phyloP scores from a whole-genome alignment of 2,797 vertebrate species.

The Spondyliosoma cantharus region DNA sequence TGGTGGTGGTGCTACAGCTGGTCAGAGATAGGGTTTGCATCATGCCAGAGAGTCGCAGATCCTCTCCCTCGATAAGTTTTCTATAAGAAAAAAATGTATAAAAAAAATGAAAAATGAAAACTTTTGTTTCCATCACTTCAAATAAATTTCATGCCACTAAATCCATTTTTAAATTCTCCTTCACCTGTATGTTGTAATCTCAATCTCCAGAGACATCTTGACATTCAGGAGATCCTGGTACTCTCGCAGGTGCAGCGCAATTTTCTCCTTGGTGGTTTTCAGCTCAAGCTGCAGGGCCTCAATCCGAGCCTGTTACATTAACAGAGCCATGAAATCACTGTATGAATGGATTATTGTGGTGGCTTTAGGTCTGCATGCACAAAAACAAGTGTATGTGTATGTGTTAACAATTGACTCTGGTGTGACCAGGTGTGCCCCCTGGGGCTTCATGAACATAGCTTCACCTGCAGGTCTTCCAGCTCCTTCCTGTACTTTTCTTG shows the following conservation, averaged over 20 bases:
- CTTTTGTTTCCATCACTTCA: background rate
- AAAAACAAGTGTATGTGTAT: background rate
- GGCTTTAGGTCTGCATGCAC: conserved; percentile 28
- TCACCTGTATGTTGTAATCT: conserved; percentile 87
- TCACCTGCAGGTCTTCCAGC: conserved; percentile 77
- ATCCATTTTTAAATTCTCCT: background rate
- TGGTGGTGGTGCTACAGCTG: conserved; percentile 65
- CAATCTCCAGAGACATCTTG: conserved; percentile 87
- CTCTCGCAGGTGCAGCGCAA: conserved; percentile 83
- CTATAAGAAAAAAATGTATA: conserved; percentile 52
- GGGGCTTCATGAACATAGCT: conserved; percentile 2
- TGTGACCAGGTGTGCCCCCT: conserved; percentile 36
- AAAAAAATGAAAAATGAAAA: background rate
- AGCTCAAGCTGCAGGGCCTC: conserved; percentile 82
- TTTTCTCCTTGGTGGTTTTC: conserved; percentile 84
- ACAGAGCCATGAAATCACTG: conserved; percentile 18
- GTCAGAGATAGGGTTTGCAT: conserved; percentile 76
- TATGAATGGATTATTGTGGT: background rate
- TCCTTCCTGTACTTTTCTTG: conserved; percentile 78
- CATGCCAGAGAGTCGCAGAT: conserved; percentile 80
- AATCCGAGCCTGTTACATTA: conserved; percentile 76
- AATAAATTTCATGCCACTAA: background rate
- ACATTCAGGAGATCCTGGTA: conserved; percentile 87
- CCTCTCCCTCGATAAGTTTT: conserved; percentile 86
- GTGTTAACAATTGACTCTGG: conserved; percentile 21